Evolutionary conservation across 1,140 invertebrate genomes (phyloP), one percentile per base, ranked within the genome.

Genomic region (Sycophila sp.): DNA sequence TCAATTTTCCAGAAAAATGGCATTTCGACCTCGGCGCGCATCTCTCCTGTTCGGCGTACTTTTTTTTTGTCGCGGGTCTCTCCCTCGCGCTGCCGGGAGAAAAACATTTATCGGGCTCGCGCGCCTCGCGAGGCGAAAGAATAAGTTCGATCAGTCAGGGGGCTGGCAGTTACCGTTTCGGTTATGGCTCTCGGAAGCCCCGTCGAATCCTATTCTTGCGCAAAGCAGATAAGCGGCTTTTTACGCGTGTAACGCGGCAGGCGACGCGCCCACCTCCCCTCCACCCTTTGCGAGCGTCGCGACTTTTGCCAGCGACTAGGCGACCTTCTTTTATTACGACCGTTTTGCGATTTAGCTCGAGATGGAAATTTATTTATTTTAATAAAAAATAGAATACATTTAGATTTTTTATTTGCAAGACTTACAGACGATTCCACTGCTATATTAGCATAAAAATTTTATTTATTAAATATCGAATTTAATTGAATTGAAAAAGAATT

Each of bases 171-270:
- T 86, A 85, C 85, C 84, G 85, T 86, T 86, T 85, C 83, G 84
- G 84, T 86, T 87, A 86, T 87, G 83, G 84, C 79, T 85, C 85
- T 85, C 84, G 85, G 85, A 87, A 87, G 84, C 82, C 59, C 80
- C 77, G 78, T 78, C 79, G 83, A 84, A 85, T 87, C 82, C 82
- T 82, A 87, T 87, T 87, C 85, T 86, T 86, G 84, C 80, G 84
- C 83, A 85, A 85, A 85, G 81, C 80, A 77, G 85, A 86, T 86
- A 86, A 86, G 84, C 73, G 76, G 73, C 78, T 79, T 81, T 69
- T 76, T 80, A 78, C 79, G 78, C 79, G 78, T 80, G 74, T 80
- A 77, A 69, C 71, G 77, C 74, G 10, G 75, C 80, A 74, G 47
- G 55, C 55, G 45, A 49, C 72, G 42, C 17, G 22, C 55, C 71